Evolutionary conservation across 2,113 vertebrate species (phyloP), one percentile per base, ranked within the genome.

Genomic region (Addax nasomaculatus): DNA sequence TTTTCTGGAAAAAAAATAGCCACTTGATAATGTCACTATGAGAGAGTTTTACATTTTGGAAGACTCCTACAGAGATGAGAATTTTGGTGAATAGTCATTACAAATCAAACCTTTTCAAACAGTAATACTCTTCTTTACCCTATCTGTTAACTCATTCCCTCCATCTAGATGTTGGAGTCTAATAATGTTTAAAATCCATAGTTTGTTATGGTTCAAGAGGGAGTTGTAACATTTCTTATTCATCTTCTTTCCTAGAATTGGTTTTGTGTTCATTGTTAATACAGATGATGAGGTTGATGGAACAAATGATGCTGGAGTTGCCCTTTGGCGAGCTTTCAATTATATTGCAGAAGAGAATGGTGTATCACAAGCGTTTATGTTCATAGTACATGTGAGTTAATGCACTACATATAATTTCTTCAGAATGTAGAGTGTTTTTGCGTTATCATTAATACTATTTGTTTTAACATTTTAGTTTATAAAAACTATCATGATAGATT

Each of bases 181-280:
- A 95, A 53, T 67, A 45, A 9, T 91, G 23, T 57, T 90, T 86
- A 12, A 83, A 90, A 90, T 62, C 86, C 33, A 0, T 90, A 49
- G 6, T 60, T 88, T 93, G 81, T 85, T 94, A 19, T 73, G 55
- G 13, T 87, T 89, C 36, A 79, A 60, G 53, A 93, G 45, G 7
- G 60, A 85, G 9, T 64, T 95, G n/a, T 96, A 67, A 94, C 25
- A 53, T 97, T 96, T 21, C 30, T 93, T 90, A 33, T 85, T 81
- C 36, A 57, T 89, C 62, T 98, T 64, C 96, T 98, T 98, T 97
- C 67, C 6, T 96, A 99, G 99, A 99, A 99, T 99, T 98, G 99
- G 99, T 97, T 99, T 99, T 98, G 99, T 99, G 98, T 99, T 99
- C 98, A 96, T 99, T 98, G 98, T 99, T 98, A 99, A 98, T 99